These are phyloP conservation scores for Chamaea fasciata DNA, from an alignment of 2,113 vertebrate genomes.

Conservation along the genomic window DNA sequence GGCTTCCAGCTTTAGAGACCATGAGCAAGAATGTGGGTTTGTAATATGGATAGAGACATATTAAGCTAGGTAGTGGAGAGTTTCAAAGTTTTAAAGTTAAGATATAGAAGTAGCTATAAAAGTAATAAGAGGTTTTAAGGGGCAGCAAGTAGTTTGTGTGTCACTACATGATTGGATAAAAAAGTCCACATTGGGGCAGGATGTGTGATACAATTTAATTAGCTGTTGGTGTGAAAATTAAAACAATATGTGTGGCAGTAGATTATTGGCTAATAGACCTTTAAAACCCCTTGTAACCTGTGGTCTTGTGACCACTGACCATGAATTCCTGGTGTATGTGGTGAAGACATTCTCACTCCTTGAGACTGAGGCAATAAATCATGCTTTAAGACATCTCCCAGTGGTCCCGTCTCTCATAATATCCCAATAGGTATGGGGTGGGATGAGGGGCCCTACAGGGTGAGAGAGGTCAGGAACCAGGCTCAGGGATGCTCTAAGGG, in stretches of 20 bases:
- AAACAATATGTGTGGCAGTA: neutral
- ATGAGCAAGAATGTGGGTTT: neutral
- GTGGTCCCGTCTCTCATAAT: neutral
- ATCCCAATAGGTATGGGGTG: rapidly evolving
- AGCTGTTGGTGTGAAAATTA: neutral
- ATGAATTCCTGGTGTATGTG: rapidly evolving
- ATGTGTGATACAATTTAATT: neutral
- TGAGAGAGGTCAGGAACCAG: neutral
- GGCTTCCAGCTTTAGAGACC: neutral
- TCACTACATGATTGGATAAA: neutral
- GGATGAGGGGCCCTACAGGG: too few species aligned
- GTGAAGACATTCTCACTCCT: neutral
- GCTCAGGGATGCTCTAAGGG: neutral
- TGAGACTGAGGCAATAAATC: neutral
- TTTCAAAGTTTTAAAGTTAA: neutral
- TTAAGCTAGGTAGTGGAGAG: neutral
- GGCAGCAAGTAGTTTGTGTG: neutral
- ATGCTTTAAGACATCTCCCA: neutral
- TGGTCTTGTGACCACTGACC: neutral
- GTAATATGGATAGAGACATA: neutral
- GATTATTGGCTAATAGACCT: neutral
- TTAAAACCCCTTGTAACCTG: neutral
- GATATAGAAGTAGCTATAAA: neutral
- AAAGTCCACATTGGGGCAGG: neutral
- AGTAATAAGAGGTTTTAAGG: neutral